Evolutionary conservation across 2,797 vertebrate genomes (phyloP), one percentile per base, ranked within the genome.

Genomic region (Artibeus jamaicensis): DNA sequence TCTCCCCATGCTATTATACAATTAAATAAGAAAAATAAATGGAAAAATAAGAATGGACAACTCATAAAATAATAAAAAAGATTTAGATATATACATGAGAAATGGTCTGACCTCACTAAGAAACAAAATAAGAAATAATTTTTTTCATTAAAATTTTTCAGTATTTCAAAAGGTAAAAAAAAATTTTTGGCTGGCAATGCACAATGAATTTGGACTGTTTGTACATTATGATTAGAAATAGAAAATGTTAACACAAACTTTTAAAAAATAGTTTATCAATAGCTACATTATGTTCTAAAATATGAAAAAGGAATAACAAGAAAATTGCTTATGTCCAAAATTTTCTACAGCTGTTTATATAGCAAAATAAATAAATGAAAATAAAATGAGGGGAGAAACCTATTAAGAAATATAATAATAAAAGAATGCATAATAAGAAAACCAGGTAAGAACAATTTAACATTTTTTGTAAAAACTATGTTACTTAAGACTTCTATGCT

Each of bases 71-170:
- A 89, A 86, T 18, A 88, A 93, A 94, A 95, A 26, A 53, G 24
- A 83, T 44, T 48, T 65, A 9, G n/a, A 22, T 46, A 24, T 46
- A 46, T 9, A 59, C 9, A 24, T 39, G 59, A 26, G 46, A 50
- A 89, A 90, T 94, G 50, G 19, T 39, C 67, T 59, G 53, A 79
- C 29, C 16, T 84, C 53, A 53, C 7, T 59, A 68, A 37, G 59
- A 67, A 93, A 76, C 53, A 70, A 90, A 65, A 44, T 37, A 29
- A 55, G n/a, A 18, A 77, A 16, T 4, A 3, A 78, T 55, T 86
- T 97, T 97, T 84, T 26, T 16, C n/a, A 53, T n/a, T 88, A 62
- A 86, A 93, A 88, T 76, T n/a, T 73, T 22, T 85, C 48, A 55
- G 0, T 44, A 70, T 65, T 87, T 94, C 79, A 24, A 34, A 85